Percentiles rank a stretch among this genome's conserved stretches.
Evolutionary conservation across 2,113 vertebrate species (phyloP).

Genomic region (Bos taurus): ARS-UCD2.0 NC_037345.1:19752001-19752500

Average conservation of each 20-base stretch:
- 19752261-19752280: background rate
- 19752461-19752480: background rate
- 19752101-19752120: background rate
- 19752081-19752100: background rate
- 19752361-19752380: background rate
- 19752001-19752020: background rate
- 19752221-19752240: background rate
- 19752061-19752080: background rate
- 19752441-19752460: background rate
- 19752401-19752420: background rate
- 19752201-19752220: background rate
- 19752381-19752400: accelerated
- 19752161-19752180: background rate
- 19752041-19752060: background rate
- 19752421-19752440: background rate
- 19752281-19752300: background rate
- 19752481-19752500: background rate
- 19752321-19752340: background rate
- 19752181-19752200: background rate
- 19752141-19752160: background rate
- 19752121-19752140: background rate
- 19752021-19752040: background rate
- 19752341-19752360: background rate
- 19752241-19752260: background rate
- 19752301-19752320: background rate